Conservation (phyloP, 23 tunicate genomes). For the Oikopleura dioica region DNA sequence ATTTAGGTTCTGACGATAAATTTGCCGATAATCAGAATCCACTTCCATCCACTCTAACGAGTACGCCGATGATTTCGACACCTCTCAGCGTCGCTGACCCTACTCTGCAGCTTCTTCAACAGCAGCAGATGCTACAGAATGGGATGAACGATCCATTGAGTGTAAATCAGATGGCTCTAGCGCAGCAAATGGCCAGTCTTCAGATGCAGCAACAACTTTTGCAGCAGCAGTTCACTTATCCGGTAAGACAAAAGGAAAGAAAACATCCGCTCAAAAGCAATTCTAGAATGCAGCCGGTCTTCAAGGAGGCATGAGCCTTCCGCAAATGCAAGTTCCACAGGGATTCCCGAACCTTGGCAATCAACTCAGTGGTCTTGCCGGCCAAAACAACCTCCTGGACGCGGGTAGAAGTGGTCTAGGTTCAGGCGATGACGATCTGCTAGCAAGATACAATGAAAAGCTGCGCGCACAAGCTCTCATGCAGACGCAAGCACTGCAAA, state of each 20-base stretch:
- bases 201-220: constrained; percentile 11
- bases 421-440: not conserved
- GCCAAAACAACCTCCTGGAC: not conserved
- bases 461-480: constrained; percentile 5
- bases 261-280: no score
- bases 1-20: not conserved
- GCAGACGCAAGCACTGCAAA: not conserved
- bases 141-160: not conserved
- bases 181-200: not conserved
- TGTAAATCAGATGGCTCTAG: not conserved
- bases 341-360: no score
- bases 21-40: not conserved
- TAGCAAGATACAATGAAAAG: not conserved
- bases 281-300: no score
- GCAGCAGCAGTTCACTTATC: not conserved
- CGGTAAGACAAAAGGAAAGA: no score
- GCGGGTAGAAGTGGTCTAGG: not conserved
- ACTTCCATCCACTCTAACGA: not conserved
- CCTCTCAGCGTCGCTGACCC: not conserved
- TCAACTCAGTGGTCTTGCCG: no score
- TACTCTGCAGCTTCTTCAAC: constrained; percentile 2
- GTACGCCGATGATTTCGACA: not conserved
- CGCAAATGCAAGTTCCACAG: no score
- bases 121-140: constrained; percentile 3
- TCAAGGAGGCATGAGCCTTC: no score